These are phyloP conservation scores for Aphelocoma californica DNA, from an alignment of 2,797 vertebrate genomes.

Conservation along the genomic window DNA sequence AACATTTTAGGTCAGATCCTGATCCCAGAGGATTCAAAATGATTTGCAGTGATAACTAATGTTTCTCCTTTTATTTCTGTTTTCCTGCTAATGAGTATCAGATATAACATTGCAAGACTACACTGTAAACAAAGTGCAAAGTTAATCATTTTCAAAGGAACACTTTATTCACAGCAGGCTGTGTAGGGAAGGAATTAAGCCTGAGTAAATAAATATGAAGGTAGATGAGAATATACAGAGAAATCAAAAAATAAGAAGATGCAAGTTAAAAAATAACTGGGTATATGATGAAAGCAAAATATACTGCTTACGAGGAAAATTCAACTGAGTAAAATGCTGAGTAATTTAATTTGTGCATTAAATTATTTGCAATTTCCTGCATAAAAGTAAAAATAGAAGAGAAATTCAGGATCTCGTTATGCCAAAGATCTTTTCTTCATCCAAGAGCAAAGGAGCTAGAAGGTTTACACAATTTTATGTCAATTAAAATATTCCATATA, in stretches of 20 bases:
- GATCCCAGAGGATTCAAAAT: constrained; percentile 4
- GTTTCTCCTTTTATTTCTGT: constrained; percentile 49
- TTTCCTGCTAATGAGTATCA: constrained; percentile 60
- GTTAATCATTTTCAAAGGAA: constrained; percentile 61
- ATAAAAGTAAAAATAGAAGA: constrained; percentile 42
- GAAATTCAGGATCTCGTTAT: neutral
- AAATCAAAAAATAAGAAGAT: constrained; percentile 25
- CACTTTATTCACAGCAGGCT: constrained; percentile 38
- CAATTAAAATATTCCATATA: constrained; percentile 62
- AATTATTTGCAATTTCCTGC: constrained; percentile 61
- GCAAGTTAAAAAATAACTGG: neutral
- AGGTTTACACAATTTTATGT: constrained; percentile 42
- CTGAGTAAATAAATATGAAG: constrained; percentile 50
- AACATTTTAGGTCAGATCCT: constrained; percentile 36
- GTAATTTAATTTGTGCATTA: constrained; percentile 59
- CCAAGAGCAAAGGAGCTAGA: constrained; percentile 42
- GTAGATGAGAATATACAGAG: constrained; percentile 18
- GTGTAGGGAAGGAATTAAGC: constrained; percentile 8
- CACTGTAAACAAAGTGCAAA: constrained; percentile 59
- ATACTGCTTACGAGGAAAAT: neutral
- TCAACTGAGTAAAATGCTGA: constrained; percentile 53
- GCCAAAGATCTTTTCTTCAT: constrained; percentile 43
- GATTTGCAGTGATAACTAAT: constrained; percentile 35
- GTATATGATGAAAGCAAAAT: constrained; percentile 5
- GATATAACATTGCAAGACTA: constrained; percentile 50